phyloP scores from a whole-genome alignment of 2,888 invertebrate species.

The Noctua comes region DNA sequence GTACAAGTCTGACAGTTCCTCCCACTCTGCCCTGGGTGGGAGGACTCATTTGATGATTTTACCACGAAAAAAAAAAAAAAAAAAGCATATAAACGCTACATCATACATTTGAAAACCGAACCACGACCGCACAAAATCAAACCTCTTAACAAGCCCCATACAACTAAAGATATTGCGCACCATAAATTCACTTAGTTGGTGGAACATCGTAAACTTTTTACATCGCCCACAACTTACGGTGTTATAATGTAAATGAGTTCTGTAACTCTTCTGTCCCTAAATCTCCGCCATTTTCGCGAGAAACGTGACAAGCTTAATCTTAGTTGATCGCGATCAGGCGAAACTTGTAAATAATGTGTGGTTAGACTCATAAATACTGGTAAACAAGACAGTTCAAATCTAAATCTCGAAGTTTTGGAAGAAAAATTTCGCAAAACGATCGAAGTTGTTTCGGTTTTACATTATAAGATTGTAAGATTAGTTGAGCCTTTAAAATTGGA shows the following conservation, averaged over 20 bases:
- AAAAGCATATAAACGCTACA: not conserved
- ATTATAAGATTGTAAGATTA: conserved; percentile 46
- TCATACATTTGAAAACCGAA: conserved; percentile 5
- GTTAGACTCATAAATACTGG: conserved; percentile 57
- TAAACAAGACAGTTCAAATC: conserved; percentile 66
- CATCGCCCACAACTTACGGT: conserved; percentile 78
- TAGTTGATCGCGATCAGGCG: conserved; percentile 60
- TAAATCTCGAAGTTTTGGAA: conserved; percentile 48
- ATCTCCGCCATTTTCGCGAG: conserved; percentile 70
- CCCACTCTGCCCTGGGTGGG: no score
- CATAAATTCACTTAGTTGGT: conserved; percentile 82
- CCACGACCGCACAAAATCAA: conserved; percentile 32
- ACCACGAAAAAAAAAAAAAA: no score
- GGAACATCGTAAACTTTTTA: conserved; percentile 82
- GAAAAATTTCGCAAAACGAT: conserved; percentile 47
- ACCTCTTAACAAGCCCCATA: conserved; percentile 62
- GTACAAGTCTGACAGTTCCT: no score
- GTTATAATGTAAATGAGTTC: conserved; percentile 85
- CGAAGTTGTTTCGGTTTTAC: conserved; percentile 46
- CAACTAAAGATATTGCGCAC: conserved; percentile 79
- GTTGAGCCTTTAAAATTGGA: conserved; percentile 41
- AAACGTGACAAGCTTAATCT: conserved; percentile 74
- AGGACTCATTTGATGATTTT: no score
- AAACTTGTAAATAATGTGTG: conserved; percentile 67
- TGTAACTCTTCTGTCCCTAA: conserved; percentile 77